These are phyloP conservation scores for Quiscalus mexicanus DNA, from an alignment of 2,113 vertebrate genomes.

Conservation along the genomic window DNA sequence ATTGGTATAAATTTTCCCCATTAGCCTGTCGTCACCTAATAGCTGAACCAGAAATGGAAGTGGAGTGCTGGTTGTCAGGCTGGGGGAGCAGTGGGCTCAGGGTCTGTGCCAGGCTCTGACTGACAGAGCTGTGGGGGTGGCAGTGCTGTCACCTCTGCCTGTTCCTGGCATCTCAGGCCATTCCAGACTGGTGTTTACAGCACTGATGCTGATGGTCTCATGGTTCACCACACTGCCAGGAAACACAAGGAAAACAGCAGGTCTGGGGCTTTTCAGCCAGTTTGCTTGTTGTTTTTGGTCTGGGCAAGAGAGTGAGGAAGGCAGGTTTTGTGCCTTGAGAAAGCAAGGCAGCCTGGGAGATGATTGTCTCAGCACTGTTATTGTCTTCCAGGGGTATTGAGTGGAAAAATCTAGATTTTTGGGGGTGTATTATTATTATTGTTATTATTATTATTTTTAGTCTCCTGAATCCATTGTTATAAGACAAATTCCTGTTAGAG, in stretches of 20 bases:
- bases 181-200: background rate
- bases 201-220: fast-evolving
- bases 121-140: background rate
- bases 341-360: background rate
- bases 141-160: background rate
- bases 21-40: background rate
- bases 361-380: background rate
- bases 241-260: background rate
- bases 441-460: background rate
- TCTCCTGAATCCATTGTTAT: background rate
- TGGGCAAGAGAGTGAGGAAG: background rate
- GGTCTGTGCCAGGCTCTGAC: background rate
- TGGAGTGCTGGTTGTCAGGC: background rate
- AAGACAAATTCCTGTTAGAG: background rate
- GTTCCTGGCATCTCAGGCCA: fast-evolving
- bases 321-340: background rate
- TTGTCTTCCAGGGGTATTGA: background rate
- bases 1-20: background rate
- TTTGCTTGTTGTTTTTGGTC: background rate
- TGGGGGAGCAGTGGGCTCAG: fast-evolving
- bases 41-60: background rate
- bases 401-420: background rate
- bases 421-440: background rate
- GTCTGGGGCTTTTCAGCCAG: background rate
- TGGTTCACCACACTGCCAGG: background rate